Percentiles rank a stretch among this genome's conserved stretches.
Conservation (phyloP, 1,140 invertebrate species). For the Musca domestica region DNA sequence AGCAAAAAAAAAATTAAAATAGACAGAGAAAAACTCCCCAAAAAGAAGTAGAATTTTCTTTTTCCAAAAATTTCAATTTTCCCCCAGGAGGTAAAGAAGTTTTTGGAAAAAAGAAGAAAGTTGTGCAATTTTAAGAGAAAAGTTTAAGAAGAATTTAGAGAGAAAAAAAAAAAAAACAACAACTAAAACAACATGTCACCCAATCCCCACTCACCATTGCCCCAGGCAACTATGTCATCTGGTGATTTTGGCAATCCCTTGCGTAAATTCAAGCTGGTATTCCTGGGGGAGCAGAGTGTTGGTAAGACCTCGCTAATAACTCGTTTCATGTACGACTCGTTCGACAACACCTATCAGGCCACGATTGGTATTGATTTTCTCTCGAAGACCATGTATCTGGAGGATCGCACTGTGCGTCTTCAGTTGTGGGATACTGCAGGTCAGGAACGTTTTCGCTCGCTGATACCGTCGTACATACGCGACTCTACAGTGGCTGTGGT, state of each 20-base stretch:
- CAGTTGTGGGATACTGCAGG: constrained; percentile 98
- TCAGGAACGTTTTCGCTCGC: constrained; percentile 95
- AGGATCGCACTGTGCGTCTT: constrained; percentile 97
- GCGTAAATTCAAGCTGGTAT: constrained; percentile 98
- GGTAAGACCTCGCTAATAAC: constrained; percentile 99
- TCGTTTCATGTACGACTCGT: constrained; percentile 99
- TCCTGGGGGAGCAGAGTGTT: constrained; percentile 99
- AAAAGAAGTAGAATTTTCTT: constrained; percentile 11
- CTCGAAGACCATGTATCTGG: constrained; percentile 99
- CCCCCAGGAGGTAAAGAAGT: no score
- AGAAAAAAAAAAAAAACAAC: background rate
- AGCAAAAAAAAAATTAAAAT: background rate
- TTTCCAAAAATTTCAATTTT: background rate
- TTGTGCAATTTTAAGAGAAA: no score
- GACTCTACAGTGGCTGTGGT: constrained; percentile 99
- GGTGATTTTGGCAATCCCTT: constrained; percentile 98
- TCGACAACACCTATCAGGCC: constrained; percentile 99
- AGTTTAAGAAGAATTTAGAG: background rate
- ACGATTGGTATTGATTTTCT: constrained; percentile 99
- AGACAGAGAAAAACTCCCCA: background rate
- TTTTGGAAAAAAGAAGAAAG: no score
- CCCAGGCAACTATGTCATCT: constrained; percentile 60
- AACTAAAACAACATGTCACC: constrained; percentile 7
- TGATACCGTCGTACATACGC: constrained; percentile 99
- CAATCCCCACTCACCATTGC: constrained; percentile 12